Evolutionary conservation across 1,140 invertebrate species (phyloP).

Genomic region (Trachymyrmex cornetzi): DNA sequence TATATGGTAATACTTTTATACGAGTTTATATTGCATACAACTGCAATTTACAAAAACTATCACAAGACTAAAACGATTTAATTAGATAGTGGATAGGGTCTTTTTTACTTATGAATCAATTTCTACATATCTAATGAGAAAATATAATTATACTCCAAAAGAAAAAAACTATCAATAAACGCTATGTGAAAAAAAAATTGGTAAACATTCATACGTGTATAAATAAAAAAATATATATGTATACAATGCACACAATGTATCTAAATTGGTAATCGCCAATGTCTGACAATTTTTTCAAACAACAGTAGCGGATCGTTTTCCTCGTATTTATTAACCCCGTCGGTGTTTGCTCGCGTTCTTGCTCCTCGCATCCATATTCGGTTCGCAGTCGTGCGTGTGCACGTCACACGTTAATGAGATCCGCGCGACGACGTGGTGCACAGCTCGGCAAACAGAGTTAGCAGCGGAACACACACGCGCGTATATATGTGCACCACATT

Average conservation of each 20-base stretch:
- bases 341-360: conserved; percentile 50
- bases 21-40: background rate
- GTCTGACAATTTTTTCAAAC: conserved; percentile 28
- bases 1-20: background rate
- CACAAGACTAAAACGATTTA: conserved; percentile 2
- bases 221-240: too few species aligned
- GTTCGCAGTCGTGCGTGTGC: conserved; percentile 43
- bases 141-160: background rate
- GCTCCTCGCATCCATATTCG: conserved; percentile 40
- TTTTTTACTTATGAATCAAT: conserved; percentile 19
- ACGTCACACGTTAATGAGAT: conserved; percentile 57
- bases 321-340: conserved; percentile 47
- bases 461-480: background rate
- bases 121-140: background rate
- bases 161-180: background rate
- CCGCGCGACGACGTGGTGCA: conserved; percentile 34
- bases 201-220: too few species aligned
- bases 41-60: background rate
- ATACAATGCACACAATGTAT: background rate
- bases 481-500: background rate
- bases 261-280: background rate
- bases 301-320: conserved; percentile 2
- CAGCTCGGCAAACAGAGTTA: conserved; percentile 53
- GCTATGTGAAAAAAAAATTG: too few species aligned
- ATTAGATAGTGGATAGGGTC: background rate